These are phyloP conservation scores for Amia ocellicauda DNA, from an alignment of 2,113 vertebrate species.

Conservation along the genomic window DNA sequence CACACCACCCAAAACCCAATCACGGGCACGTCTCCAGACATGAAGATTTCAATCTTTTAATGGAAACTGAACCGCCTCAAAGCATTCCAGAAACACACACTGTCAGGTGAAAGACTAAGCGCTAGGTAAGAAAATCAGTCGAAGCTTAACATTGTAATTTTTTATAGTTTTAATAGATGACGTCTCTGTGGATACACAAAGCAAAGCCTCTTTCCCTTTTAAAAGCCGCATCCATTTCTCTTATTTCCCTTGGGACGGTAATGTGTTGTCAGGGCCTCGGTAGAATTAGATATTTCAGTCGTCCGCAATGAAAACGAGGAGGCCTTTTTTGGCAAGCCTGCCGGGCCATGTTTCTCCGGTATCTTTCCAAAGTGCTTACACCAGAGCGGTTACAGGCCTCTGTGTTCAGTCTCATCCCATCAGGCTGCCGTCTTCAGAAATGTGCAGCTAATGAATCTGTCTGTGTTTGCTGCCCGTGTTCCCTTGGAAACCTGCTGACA, in stretches of 20 bases:
- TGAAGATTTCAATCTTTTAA: not conserved
- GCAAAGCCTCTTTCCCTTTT: constrained; percentile 10
- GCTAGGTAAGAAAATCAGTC: not conserved
- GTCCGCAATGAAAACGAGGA: not conserved
- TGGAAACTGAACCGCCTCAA: constrained; percentile 1
- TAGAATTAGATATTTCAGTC: not conserved
- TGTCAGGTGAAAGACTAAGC: not conserved
- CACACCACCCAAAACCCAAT: constrained; percentile 10
- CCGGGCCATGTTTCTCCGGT: constrained; percentile 7
- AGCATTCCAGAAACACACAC: constrained; percentile 11
- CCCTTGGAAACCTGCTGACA: constrained; percentile 17
- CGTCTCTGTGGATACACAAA: constrained; percentile 23
- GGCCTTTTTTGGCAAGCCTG: constrained; percentile 9
- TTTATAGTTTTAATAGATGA: constrained; percentile 11
- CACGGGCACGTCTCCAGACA: not conserved
- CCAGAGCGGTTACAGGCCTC: constrained; percentile 21
- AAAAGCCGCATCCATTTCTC: constrained; percentile 5
- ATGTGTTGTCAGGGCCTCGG: not conserved
- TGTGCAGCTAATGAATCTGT: constrained; percentile 3
- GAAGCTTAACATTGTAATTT: not conserved
- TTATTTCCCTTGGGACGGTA: not conserved
- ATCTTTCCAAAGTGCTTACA: constrained; percentile 15
- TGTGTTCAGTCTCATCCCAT: constrained; percentile 4
- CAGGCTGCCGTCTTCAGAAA: not conserved
- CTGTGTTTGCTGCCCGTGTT: not conserved